Base-by-base conservation (phyloP, 1,140 invertebrate species). In the Bombus pascuorum region DNA sequence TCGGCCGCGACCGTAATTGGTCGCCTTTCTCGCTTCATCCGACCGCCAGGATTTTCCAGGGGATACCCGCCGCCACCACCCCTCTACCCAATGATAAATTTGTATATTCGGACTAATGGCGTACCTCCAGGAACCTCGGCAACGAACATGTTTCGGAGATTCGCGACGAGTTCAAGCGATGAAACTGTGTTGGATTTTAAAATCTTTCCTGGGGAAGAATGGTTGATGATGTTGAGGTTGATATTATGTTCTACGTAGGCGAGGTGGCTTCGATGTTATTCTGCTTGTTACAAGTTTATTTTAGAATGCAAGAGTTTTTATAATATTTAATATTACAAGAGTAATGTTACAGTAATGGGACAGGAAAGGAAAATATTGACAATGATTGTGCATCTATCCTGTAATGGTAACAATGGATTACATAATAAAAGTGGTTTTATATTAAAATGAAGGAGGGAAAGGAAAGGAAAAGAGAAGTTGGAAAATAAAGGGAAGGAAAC, bases 21-120 rank as follows among this genome's bases (percentile, higher is more conserved):
- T 86, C 81, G 66, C 73, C 77, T 89, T 87, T 79, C 81, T 89
- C 82, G 81, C 75, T 86, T 70, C 74, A 79, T 79, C 75, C 84
- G 42, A 78, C 70, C 68, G 62, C 25, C 42, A 71, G 62, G 82
- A 80, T 74, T 85, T 87, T 71, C 68, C 75, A 37, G 47, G 74
- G 74, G 74, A 76, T 25, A 47, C 25, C 34, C 5, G 37, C 9
- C 44, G 13, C 37, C 13, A 15, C 25, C 59, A n/a, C 57, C 72
- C 25, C 12, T 25, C 34, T 3, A 53, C 28, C 74, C 37, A n/a
- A 78, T 59, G 82, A 77, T 83, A 77, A 70, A 83, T 83, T 83
- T 83, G 82, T 78, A 53, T 78, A 78, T 83, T 70, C 74, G 82
- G 82, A 76, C 66, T 83, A 83, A 83, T 66, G 62, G 72, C 65